These are phyloP conservation scores for Tenualosa ilisha DNA, from an alignment of 2,797 vertebrate genomes.

Conservation along the genomic window DNA sequence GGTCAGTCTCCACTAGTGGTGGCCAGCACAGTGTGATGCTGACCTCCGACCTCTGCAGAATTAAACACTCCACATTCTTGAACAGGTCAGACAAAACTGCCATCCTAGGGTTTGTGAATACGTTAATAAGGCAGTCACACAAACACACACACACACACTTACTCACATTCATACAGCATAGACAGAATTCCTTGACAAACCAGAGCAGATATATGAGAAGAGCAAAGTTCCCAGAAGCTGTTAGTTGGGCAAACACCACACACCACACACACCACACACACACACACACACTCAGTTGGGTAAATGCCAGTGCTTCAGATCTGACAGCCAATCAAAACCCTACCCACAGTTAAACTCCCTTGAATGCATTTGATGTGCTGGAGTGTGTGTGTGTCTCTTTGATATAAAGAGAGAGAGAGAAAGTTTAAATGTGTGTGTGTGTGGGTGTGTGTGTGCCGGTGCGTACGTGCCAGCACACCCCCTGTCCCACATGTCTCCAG, in stretches of 20 bases:
- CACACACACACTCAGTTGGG: background rate
- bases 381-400: slow-evolving; percentile 2
- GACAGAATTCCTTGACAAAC: background rate
- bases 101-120: too few relatives aligned
- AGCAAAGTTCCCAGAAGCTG: background rate
- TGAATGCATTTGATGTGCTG: background rate
- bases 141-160: background rate
- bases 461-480: too few relatives aligned
- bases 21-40: background rate
- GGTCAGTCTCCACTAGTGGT: background rate
- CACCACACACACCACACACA: background rate
- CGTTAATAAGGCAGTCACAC: background rate
- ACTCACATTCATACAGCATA: background rate
- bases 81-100: background rate
- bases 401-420: too few relatives aligned
- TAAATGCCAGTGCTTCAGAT: background rate
- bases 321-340: background rate
- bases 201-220: background rate
- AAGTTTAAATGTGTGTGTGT: background rate
- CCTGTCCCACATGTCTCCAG: too few relatives aligned
- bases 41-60: background rate
- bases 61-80: background rate
- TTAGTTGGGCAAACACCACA: background rate
- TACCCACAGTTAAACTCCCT: too few relatives aligned
- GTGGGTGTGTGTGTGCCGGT: too few relatives aligned